Conservation (phyloP, 2,888 invertebrate species). For the Limnephilus auricula region DNA sequence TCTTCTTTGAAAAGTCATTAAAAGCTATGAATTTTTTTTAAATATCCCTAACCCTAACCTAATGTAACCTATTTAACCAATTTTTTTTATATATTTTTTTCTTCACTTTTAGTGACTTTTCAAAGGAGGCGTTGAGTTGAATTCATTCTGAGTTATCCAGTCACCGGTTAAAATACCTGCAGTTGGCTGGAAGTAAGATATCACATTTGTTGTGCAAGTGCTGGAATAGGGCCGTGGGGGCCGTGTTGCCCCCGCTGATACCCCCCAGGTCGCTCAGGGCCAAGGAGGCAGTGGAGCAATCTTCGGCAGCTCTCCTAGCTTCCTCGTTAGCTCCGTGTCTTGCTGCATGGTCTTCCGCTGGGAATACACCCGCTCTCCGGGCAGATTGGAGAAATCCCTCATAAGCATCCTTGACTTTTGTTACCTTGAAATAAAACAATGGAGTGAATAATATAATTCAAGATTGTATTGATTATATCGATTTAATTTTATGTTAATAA, state of each 20-base stretch:
- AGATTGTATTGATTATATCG: neutral
- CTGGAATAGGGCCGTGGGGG: conserved; percentile 47
- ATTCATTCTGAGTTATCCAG: no score
- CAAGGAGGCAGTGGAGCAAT: conserved; percentile 44
- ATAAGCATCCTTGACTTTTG: conserved; percentile 49
- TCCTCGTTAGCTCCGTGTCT: conserved; percentile 29
- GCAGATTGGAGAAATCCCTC: conserved; percentile 43
- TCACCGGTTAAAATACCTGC: conserved; percentile 54
- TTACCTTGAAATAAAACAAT: conserved; percentile 54
- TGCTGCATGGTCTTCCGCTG: neutral
- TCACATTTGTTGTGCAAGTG: conserved; percentile 51
- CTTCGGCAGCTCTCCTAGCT: conserved; percentile 54
- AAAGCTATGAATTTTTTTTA: no score
- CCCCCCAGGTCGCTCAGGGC: conserved; percentile 19
- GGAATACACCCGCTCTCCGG: conserved; percentile 5
- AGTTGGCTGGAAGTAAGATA: conserved; percentile 60
- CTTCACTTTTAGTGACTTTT: no score
- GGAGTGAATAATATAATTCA: neutral
- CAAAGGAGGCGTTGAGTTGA: no score
- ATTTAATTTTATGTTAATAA: neutral
- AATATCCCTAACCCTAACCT: no score
- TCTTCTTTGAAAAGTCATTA: no score
- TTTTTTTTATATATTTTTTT: no score
- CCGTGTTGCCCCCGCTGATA: conserved; percentile 60
- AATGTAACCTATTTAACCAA: no score